phyloP scores from a whole-genome alignment of 2,113 vertebrate species.

The Cnemophilus loriae region DNA sequence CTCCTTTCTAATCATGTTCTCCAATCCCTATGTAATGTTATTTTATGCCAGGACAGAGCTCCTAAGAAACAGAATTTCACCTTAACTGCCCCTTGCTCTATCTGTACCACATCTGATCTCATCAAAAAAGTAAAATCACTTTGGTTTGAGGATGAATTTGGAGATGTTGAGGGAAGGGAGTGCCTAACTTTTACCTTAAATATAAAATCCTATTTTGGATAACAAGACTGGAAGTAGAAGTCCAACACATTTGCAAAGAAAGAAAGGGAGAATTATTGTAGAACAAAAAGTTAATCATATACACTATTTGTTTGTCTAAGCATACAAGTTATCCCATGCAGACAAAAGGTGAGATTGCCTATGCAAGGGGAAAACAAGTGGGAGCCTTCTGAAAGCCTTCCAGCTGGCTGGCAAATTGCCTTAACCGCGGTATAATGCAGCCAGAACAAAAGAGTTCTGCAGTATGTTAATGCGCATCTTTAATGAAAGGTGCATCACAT shows the following conservation, averaged over 20 bases:
- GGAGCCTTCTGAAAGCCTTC: not conserved
- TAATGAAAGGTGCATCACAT: constrained; percentile 10
- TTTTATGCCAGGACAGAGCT: not conserved
- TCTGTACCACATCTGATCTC: not conserved
- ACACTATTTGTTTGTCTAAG: not conserved
- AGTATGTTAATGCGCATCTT: not conserved
- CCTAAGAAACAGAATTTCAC: not conserved
- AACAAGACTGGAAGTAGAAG: not conserved
- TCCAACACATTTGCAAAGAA: not conserved
- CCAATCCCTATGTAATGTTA: not conserved
- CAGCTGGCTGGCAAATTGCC: constrained; percentile 25
- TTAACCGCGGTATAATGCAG: not conserved
- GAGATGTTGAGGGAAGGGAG: not conserved
- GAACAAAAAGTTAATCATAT: not conserved
- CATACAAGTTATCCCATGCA: not conserved
- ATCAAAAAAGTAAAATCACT: not conserved
- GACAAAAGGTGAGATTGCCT: not conserved
- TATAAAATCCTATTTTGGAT: not conserved
- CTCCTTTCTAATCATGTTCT: not conserved
- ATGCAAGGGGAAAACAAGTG: not conserved
- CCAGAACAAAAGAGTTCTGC: constrained; percentile 21
- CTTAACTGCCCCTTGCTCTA: not conserved
- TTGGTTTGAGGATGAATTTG: not conserved
- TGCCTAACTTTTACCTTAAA: not conserved
- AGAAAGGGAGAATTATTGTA: not conserved